Evolutionary conservation across 2,888 invertebrate species (phyloP).

Genomic region (Netelia fuscicornis): DNA sequence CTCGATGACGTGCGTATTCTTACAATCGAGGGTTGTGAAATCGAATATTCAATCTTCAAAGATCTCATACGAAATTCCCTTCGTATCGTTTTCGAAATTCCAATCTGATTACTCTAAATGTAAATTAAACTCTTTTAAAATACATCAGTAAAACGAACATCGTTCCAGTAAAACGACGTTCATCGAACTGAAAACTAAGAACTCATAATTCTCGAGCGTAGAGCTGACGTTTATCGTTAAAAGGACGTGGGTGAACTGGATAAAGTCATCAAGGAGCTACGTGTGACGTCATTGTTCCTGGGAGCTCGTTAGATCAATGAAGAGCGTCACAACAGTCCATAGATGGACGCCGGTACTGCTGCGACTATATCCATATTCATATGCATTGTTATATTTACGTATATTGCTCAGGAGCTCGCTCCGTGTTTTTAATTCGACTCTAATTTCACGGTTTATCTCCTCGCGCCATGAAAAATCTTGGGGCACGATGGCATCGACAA

Average conservation of each 20-base stretch:
- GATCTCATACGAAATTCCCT: no score
- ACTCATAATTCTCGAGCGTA: constrained; percentile 3
- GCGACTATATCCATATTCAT: constrained; percentile 12
- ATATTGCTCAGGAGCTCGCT: constrained; percentile 6
- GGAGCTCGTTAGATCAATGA: constrained; percentile 68
- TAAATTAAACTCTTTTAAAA: no score
- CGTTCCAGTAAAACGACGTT: no score
- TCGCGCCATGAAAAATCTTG: constrained; percentile 14
- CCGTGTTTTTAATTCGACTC: not conserved
- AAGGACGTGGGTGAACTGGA: constrained; percentile 72
- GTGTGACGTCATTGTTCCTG: constrained; percentile 75
- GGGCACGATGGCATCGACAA: not conserved
- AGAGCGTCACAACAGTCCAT: constrained; percentile 64
- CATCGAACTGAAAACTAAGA: not conserved
- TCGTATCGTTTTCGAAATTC: no score
- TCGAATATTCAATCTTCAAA: no score
- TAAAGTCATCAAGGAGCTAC: constrained; percentile 38
- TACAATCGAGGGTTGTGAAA: no score
- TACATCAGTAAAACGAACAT: no score
- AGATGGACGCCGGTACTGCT: constrained; percentile 50
- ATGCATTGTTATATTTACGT: not conserved
- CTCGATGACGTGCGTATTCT: not conserved
- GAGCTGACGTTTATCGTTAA: constrained; percentile 30
- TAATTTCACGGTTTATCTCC: constrained; percentile 1
- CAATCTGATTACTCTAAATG: no score